These are phyloP conservation scores for Aplodontia rufa DNA, from an alignment of 2,113 vertebrate species.

Conservation along the genomic window DNA sequence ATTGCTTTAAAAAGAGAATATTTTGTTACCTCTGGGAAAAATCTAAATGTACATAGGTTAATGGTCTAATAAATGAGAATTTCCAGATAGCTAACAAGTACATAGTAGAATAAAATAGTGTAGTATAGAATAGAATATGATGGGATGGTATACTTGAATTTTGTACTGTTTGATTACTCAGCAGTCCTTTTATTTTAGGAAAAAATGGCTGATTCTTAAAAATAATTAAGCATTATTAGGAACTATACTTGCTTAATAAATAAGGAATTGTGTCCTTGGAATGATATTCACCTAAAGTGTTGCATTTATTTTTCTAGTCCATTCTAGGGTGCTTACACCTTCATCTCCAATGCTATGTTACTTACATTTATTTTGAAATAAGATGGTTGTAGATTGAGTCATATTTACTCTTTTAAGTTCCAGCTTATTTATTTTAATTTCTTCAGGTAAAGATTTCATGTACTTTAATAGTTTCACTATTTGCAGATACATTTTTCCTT, in stretches of 20 bases:
- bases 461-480: conserved; percentile 18
- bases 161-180: conserved; percentile 45
- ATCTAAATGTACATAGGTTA: background rate
- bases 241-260: conserved; percentile 55
- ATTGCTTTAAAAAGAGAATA: background rate
- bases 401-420: background rate
- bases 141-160: conserved; percentile 34
- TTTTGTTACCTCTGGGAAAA: background rate
- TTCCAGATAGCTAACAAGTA: background rate
- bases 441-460: background rate
- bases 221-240: conserved; percentile 63
- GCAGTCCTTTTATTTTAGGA: conserved; percentile 51
- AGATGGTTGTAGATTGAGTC: background rate
- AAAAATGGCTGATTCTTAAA: conserved; percentile 48
- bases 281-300: conserved; percentile 11
- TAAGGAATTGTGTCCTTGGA: background rate
- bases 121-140: background rate
- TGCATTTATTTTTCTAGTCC: conserved; percentile 64
- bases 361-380: background rate
- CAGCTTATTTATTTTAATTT: background rate
- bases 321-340: conserved; percentile 61
- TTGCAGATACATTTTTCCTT: conserved; percentile 21
- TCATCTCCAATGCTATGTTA: conserved; percentile 6
- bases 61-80: background rate
- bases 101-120: too few relatives aligned